phyloP scores from a whole-genome alignment of 2,888 invertebrate species.

The Phoenoteleia sp. region DNA sequence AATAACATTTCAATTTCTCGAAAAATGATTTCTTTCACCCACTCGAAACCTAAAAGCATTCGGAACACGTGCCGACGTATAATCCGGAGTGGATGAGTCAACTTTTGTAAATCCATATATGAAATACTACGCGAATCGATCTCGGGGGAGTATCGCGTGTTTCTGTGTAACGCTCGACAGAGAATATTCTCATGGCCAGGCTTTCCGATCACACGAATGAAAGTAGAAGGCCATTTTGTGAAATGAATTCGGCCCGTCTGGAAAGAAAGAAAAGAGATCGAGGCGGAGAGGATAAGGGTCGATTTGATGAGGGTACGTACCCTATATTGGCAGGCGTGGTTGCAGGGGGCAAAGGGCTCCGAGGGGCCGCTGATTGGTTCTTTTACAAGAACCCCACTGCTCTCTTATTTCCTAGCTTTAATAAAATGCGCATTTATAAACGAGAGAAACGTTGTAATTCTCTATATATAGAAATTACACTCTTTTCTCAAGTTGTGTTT shows the following conservation, averaged over 20 bases:
- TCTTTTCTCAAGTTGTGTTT: neutral
- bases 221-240: slow-evolving; percentile 83
- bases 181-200: slow-evolving; percentile 53
- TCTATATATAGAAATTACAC: slow-evolving; percentile 76
- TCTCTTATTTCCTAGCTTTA: slow-evolving; percentile 78
- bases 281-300: slow-evolving; percentile 80
- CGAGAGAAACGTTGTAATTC: slow-evolving; percentile 76
- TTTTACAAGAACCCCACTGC: slow-evolving; percentile 74
- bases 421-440: slow-evolving; percentile 85
- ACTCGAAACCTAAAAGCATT: slow-evolving; percentile 11
- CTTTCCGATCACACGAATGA: slow-evolving; percentile 40
- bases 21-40: neutral
- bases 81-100: slow-evolving; percentile 64
- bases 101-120: slow-evolving; percentile 65
- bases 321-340: slow-evolving; percentile 87
- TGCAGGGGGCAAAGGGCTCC: slow-evolving; percentile 82
- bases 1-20: slow-evolving; percentile 48
- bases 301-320: slow-evolving; percentile 85
- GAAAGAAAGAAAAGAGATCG: slow-evolving; percentile 70
- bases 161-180: slow-evolving; percentile 20
- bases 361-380: slow-evolving; percentile 85
- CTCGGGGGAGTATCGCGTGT: slow-evolving; percentile 67
- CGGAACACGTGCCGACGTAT: slow-evolving; percentile 56
- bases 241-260: slow-evolving; percentile 82
- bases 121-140: slow-evolving; percentile 74